Percentiles rank a stretch among this genome's conserved stretches.
These are phyloP conservation scores for Potorous gilbertii DNA, from an alignment of 2,797 vertebrate genomes.

Conservation along the genomic window DNA sequence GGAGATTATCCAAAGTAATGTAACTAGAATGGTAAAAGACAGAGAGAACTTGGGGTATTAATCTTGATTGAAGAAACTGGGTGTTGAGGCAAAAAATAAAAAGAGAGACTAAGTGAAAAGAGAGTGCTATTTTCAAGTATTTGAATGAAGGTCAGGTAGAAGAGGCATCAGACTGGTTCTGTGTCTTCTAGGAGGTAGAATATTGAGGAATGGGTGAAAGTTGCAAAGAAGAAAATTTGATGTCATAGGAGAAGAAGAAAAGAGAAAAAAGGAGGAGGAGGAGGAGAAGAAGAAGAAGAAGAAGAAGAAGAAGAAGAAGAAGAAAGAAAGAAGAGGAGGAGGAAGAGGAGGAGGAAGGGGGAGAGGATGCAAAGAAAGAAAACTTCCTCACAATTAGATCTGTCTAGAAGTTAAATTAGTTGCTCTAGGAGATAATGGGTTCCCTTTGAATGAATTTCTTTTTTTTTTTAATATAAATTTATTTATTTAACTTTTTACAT, in stretches of 20 bases:
- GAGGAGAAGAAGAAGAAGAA: neutral
- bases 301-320: neutral
- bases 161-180: neutral
- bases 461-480: too few relatives aligned
- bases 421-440: neutral
- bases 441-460: neutral
- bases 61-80: neutral
- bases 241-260: neutral
- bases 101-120: neutral
- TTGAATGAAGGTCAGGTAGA: neutral
- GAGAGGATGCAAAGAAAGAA: neutral
- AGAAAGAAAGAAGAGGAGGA: neutral
- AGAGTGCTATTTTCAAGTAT: neutral
- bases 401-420: neutral
- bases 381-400: neutral
- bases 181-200: neutral
- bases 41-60: neutral
- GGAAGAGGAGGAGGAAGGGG: too few relatives aligned
- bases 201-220: neutral
- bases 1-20: neutral
- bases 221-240: neutral
- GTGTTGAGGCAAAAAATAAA: neutral
- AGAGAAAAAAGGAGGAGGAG: neutral
- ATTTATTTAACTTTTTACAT: too few relatives aligned
- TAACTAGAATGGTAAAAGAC: neutral